Evolutionary conservation across 2,113 vertebrate species (phyloP).

Genomic region (Calidris pygmaea): DNA sequence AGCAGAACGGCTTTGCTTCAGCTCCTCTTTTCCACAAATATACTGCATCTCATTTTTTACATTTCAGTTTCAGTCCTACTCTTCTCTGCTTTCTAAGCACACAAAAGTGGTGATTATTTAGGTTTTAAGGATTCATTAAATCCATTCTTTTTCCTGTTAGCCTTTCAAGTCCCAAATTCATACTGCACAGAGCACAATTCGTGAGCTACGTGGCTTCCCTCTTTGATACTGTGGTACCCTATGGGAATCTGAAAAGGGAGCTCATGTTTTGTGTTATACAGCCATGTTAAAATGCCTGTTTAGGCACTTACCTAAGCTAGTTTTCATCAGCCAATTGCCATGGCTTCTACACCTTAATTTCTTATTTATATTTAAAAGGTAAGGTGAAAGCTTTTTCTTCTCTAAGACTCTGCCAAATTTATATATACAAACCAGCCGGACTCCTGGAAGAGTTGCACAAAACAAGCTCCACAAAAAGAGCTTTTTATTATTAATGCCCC

Average conservation of each 20-base stretch:
- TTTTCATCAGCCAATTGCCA: background rate
- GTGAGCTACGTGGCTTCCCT: background rate
- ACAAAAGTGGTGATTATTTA: conserved; percentile 23
- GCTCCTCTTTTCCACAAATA: background rate
- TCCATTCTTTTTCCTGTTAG: background rate
- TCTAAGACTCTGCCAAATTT: background rate
- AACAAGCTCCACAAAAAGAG: background rate
- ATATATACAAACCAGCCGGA: background rate
- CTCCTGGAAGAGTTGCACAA: background rate
- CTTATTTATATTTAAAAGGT: background rate
- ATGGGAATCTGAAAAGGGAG: background rate
- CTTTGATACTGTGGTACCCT: accelerated
- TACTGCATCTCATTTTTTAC: background rate
- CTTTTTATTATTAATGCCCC: background rate
- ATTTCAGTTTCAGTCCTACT: background rate
- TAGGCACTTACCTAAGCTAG: background rate
- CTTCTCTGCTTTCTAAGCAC: background rate
- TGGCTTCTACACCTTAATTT: background rate
- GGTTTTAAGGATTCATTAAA: conserved; percentile 18
- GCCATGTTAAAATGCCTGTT: background rate
- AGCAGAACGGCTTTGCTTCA: conserved; percentile 9
- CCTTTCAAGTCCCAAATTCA: background rate
- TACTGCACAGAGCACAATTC: background rate
- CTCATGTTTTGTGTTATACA: accelerated
- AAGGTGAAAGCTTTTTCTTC: background rate